Percentiles rank a stretch among this genome's conserved stretches.
phyloP scores from a whole-genome alignment of 1,140 invertebrate genomes.

The Mercenaria mercenaria region DNA sequence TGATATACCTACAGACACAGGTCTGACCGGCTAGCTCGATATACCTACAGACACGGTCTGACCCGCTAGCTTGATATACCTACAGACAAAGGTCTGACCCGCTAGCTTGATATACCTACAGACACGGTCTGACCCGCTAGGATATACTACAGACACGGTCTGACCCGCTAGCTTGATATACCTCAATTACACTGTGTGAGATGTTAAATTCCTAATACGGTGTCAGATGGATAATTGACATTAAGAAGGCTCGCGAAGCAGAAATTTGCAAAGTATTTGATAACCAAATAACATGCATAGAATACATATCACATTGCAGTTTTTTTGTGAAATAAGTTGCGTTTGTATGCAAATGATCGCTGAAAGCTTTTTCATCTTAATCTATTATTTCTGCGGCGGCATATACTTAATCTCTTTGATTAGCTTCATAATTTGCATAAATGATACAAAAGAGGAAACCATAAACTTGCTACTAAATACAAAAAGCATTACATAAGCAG shows the following conservation, averaged over 20 bases:
- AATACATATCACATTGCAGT: conserved; percentile 18
- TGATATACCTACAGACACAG: not conserved
- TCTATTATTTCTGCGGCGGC: not conserved
- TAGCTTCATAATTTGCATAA: conserved; percentile 1
- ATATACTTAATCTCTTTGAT: not conserved
- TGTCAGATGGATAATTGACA: not conserved
- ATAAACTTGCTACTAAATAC: not conserved
- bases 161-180: too few species aligned
- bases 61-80: not conserved
- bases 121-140: too few species aligned
- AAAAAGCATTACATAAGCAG: not conserved
- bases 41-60: conserved; percentile 3
- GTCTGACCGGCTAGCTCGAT: not conserved
- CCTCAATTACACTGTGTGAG: not conserved
- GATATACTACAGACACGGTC: too few species aligned
- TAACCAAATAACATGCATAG: conserved; percentile 34
- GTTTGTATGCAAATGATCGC: conserved; percentile 32
- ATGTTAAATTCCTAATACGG: not conserved
- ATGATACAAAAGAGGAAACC: conserved; percentile 1
- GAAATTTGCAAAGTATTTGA: conserved; percentile 28
- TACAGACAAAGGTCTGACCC: not conserved
- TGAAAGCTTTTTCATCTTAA: conserved; percentile 29
- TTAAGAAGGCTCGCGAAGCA: not conserved
- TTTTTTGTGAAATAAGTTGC: not conserved
- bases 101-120: too few species aligned